These are phyloP conservation scores for Chondrilla cf. caribensis DNA, from an alignment of 37 sponge, comb jelly and placozoan genomes.

Conservation along the genomic window DNA sequence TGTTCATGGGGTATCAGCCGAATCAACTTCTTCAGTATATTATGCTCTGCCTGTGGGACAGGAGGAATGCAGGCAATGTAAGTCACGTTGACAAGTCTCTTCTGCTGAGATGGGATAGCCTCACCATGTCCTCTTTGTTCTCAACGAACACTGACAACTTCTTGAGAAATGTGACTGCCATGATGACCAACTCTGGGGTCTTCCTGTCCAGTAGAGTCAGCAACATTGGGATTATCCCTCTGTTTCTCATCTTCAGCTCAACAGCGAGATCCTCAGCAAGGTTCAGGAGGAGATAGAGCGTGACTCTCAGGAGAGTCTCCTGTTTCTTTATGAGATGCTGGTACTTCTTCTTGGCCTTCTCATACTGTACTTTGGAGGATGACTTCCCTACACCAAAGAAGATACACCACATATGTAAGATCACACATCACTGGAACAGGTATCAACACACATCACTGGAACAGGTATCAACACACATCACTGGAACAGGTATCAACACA, in stretches of 20 bases:
- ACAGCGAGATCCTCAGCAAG: slow-evolving; percentile 84
- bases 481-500: no score
- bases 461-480: no score
- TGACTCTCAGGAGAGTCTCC: slow-evolving; percentile 86
- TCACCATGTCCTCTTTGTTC: slow-evolving; percentile 90
- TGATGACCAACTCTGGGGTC: slow-evolving; percentile 84
- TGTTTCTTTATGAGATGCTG: slow-evolving; percentile 76
- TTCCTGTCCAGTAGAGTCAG: slow-evolving; percentile 66
- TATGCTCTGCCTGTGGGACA: slow-evolving; percentile 31
- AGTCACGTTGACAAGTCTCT: not conserved
- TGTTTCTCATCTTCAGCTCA: slow-evolving; percentile 92
- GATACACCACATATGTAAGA: no score
- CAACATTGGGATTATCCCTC: slow-evolving; percentile 58
- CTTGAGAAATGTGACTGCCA: slow-evolving; percentile 90
- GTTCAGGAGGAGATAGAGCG: slow-evolving; percentile 84
- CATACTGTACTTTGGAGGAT: slow-evolving; percentile 64
- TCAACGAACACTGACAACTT: slow-evolving; percentile 85
- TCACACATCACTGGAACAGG: no score
- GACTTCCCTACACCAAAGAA: not conserved
- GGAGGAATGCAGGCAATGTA: not conserved
- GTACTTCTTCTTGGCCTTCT: slow-evolving; percentile 75
- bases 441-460: no score
- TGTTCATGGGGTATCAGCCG: slow-evolving; percentile 69
- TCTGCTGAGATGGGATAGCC: no score
- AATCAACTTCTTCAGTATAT: slow-evolving; percentile 57